phyloP scores from a whole-genome alignment of 92 coral and sea anemone species.

The Anthopleura xanthogrammica region DNA sequence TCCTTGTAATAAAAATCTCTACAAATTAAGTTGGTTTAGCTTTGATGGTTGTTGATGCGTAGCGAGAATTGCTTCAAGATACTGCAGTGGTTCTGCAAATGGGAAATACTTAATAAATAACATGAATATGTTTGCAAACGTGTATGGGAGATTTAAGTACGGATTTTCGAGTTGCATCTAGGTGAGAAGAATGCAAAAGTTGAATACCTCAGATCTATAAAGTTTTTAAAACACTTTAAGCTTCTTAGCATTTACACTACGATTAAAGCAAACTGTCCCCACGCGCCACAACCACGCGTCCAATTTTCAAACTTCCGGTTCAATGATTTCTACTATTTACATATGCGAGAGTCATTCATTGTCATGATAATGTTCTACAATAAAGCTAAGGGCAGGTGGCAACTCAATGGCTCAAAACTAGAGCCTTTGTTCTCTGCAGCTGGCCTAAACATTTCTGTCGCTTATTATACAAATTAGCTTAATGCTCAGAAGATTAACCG shows the following conservation, averaged over 20 bases:
- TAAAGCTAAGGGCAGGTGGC: conserved; percentile 82
- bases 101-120: neutral
- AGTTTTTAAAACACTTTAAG: neutral
- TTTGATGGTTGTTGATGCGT: conserved; percentile 23
- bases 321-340: conserved; percentile 36
- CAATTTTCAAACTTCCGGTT: conserved; percentile 61
- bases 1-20: neutral
- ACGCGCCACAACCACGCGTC: conserved; percentile 51
- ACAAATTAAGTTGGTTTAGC: conserved; percentile 4
- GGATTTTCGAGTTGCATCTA: neutral
- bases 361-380: conserved; percentile 69
- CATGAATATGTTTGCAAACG: neutral
- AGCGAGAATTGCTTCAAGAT: neutral
- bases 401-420: conserved; percentile 77
- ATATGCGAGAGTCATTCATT: conserved; percentile 40
- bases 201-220: neutral
- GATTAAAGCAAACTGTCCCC: neutral
- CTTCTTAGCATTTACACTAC: conserved; percentile 19
- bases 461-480: conserved; percentile 80
- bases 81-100: neutral
- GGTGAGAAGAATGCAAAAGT: neutral
- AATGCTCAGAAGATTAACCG: conserved; percentile 50
- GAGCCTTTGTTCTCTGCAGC: conserved; percentile 82
- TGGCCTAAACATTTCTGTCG: conserved; percentile 66
- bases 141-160: neutral